Base-by-base conservation (phyloP, 2,888 invertebrate genomes). In the Notodonta ziczac region DNA sequence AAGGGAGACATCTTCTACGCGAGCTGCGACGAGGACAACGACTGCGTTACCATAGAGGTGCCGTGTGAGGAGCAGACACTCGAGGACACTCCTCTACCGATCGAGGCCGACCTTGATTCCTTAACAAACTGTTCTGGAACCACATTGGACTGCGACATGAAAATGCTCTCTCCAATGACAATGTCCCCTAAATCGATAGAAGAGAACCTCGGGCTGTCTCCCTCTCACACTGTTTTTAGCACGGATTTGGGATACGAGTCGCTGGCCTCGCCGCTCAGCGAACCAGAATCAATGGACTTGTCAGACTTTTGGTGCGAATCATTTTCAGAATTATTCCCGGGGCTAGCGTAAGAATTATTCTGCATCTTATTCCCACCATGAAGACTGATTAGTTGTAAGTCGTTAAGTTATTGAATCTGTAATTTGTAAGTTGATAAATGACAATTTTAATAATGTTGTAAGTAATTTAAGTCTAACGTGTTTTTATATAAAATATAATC, bases 261-360 rank as follows among this genome's bases (percentile, higher is more conserved):
- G 40, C 74, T 94, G 53, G 86, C 90, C 0, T 94, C 94, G 44
- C 94, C 94, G 0, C 83, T 93, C 63, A 94, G 94, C 77, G 94
- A 94, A 70, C 78, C 87, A 0, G 92, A 90, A 61, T 88, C 90
- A 24, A 89, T 93, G 86, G 89, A 91, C 80, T 82, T 94, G 67
- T 90, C 96, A 80, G 96, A 96, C 81, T 93, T 96, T 78, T 97
- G 96, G 96, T 96, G 96, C 80, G 96, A 95, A 80, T 96, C 96
- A 74, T 95, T 97, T 77, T 95, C 96, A 66, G 97, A 97, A 88
- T 88, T 97, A 73, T 97, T 97, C 88, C 97, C 97, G 48, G 95
- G 95, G 66, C 90, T 97, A 79, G 94, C 96, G 59, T 97, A 94
- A 70, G 67, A 69, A 67, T 78, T 64, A 73, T 80, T 85, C 84